Base-by-base conservation (phyloP, 1,140 invertebrate species). In the Pseudoatta argentina region DNA sequence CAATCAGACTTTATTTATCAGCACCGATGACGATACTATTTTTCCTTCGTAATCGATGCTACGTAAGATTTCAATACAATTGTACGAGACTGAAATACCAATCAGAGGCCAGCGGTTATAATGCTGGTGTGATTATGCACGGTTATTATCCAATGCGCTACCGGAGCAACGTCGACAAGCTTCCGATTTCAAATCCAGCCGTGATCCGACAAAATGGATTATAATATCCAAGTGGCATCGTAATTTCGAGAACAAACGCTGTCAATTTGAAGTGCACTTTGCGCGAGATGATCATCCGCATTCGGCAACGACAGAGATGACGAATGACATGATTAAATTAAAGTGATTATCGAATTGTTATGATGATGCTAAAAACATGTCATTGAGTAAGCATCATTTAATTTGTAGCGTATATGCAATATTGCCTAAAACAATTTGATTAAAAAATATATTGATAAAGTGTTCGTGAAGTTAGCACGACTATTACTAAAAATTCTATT, bases 211-310 rank as follows among this genome's bases (percentile, higher is more conserved):
- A 73, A 21, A 82, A 73, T 73, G 79, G 39, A 82, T 73, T 82
- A 73, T 73, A 72, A 72, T 82, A 82, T 61, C 39, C 67, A 73
- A 73, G 69, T 73, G 55, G n/a, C 53, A 18, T 73, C 67, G 21
- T 48, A 82, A 82, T 82, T 82, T 73, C 79, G 53, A 48, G 55
- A 73, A 82, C 79, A 82, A 82, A 61, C 67, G 66, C 66, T 69
- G 66, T 72, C 66, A 73, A 73, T 82, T 82, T 82, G 18, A 73
- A 61, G 79, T 61, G 39, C 24, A 14, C 53, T 48, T 59, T 73
- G 39, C 44, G 12, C 39, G 69, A 55, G 27, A 59, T 30, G 67
- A 82, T 44, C 55, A 59, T 73, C 16, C 48, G 76, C 67, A 44
- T 39, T 30, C n/a, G 78, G 24, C 24, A 72, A 59, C 34, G 18